Conservation (phyloP, 30 jellyfish, hydroid and myxozoan genomes). For the Nemopilema nomurai region DNA sequence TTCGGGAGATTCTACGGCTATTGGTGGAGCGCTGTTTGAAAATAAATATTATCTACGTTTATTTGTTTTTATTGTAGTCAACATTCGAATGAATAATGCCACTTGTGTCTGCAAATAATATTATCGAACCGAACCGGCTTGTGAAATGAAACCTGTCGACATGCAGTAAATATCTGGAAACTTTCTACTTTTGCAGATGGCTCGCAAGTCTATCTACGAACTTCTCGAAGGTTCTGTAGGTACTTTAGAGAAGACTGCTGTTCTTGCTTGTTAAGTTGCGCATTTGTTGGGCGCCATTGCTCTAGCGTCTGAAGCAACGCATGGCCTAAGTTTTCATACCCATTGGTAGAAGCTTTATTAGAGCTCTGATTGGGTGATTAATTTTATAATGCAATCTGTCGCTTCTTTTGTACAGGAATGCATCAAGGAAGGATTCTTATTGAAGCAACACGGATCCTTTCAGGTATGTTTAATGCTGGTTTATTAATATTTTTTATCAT, state of each 20-base stretch:
- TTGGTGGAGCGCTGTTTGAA: neutral
- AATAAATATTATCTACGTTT: conserved; percentile 1
- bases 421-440: conserved; percentile 80
- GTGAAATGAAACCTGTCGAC: neutral
- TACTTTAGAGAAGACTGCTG: neutral
- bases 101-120: neutral
- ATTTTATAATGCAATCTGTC: neutral
- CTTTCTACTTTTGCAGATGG: neutral
- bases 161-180: neutral
- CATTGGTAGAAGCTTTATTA: no score
- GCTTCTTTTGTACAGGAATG: conserved; percentile 67
- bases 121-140: neutral
- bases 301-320: no score
- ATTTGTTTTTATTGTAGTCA: neutral
- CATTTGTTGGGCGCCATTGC: no score
- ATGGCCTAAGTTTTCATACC: no score
- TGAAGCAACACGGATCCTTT: conserved; percentile 82
- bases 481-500: no score
- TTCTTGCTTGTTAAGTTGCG: neutral
- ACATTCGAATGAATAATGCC: neutral
- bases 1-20: neutral
- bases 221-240: neutral
- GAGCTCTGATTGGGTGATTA: no score
- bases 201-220: neutral
- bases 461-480: conserved; percentile 50